Evolutionary conservation across 1,140 invertebrate species (phyloP), one percentile per base, ranked within the genome.

Genomic region (Chymomyza costata): DNA sequence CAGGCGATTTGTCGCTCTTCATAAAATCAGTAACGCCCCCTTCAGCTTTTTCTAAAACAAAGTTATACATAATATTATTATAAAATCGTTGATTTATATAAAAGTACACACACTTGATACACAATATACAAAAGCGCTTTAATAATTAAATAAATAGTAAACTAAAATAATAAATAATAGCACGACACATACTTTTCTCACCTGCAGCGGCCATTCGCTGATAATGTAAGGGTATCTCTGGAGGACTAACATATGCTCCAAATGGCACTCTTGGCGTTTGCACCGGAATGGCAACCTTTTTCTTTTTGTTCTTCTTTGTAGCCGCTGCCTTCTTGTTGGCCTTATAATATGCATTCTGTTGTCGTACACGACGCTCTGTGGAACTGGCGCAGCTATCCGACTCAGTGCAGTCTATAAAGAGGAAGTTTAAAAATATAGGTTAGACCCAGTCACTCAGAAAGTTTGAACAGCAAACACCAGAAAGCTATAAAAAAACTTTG

Each of bases 231-330:
- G 84, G 84, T 34, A 85, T 85, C 53, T 85, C 84, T 15, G 84
- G 84, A 8, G 84, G 84, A 68, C 82, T 84, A 14, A 85, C 84
- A 46, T 84, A 85, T 14, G 83, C 80, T 7, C 84, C 84, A 48
- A 85, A 91, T 7, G 94, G 94, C 13, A 95, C 93, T 58, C 93
- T 88, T 5, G 94, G 94, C 43, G 94, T 93, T 55, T 95, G 93
- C 2, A 96, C 94, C 2, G 94, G 93, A 73, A 94, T 93, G 6
- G 91, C 90, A 8, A 90, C 90, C 45, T 92, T 89, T 86, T 93
- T 93, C 84, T 93, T 93, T 40, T 92, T 89, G 51, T 90, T 90
- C 65, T 93, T 90, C 82, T 94, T 94, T 83, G 93, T 93, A n/a
- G 92, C 90, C 15, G 90, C 90, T 7, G 91, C 88, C 74, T 92